Conservation (phyloP, 1,140 invertebrate species). For the Limonius californicus region DNA sequence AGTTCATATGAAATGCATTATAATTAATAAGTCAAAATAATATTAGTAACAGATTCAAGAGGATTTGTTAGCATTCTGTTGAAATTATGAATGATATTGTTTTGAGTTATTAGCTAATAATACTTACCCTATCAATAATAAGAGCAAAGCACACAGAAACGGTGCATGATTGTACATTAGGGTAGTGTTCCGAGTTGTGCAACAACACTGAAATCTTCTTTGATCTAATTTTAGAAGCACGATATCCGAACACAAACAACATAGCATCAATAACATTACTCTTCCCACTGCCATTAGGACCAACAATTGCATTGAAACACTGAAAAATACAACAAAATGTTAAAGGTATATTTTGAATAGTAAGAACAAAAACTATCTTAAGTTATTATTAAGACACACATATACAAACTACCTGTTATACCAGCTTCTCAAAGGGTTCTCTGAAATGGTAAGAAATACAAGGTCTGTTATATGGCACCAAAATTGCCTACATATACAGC, state of each 20-base stretch:
- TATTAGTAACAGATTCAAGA: no score
- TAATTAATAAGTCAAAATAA: no score
- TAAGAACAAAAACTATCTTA: neutral
- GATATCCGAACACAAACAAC: slow-evolving; percentile 98
- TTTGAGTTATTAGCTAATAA: neutral
- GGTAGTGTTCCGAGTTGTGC: slow-evolving; percentile 86
- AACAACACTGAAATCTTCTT: slow-evolving; percentile 94
- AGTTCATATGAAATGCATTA: no score
- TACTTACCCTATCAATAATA: slow-evolving; percentile 72
- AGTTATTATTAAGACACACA: no score
- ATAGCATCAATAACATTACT: slow-evolving; percentile 99
- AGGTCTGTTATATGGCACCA: no score
- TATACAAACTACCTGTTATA: no score
- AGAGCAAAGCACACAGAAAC: slow-evolving; percentile 90
- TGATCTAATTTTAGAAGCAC: slow-evolving; percentile 92
- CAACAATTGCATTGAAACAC: slow-evolving; percentile 95
- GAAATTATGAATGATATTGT: neutral
- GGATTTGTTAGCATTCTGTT: no score
- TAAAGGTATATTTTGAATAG: neutral
- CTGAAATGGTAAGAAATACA: no score
- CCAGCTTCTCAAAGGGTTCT: no score
- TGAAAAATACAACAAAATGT: slow-evolving; percentile 48
- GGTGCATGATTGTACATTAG: slow-evolving; percentile 73
- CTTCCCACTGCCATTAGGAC: slow-evolving; percentile 99
- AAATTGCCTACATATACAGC: no score